Base-by-base conservation (phyloP, 2,797 vertebrate genomes). In the Phoxinus dragarum region DNA sequence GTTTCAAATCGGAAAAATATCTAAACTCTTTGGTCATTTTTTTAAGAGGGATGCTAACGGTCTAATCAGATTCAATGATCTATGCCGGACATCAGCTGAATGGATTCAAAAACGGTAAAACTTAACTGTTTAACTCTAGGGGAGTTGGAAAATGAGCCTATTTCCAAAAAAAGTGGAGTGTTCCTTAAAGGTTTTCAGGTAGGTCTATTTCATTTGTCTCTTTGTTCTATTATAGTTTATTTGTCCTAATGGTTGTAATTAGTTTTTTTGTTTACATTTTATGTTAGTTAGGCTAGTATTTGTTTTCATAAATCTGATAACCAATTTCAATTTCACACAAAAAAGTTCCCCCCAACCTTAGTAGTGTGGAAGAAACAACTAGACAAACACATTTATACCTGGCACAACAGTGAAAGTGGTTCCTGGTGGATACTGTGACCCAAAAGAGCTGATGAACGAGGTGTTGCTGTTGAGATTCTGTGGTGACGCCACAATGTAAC, bases 361-460 rank as follows among this genome's bases (percentile, higher is more conserved):
- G n/a, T 27, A 21, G 12, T 27, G 40, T 72, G 42, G 1, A 16
- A 68, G 31, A 59, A 47, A 76, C 5, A 38, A 27, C 36, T 49
- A 38, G 52, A 9, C 16, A 72, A 5, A 56, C 9, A 36, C 16
- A 19, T 17, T 12, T 10, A 52, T 91, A 97, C 97, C 97, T 95
- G 95, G 89, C 86, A 93, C 61, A 44, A 95, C 87, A 88, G 92
- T 92, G 90, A 95, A 89, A 84, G 95, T 88, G 86, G 95, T 91
- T 89, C 91, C 95, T 86, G 93, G 91, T 86, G 95, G 94, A 92
- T 95, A 96, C 87, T 92, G 95, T 82, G 93, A 90, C 85, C 95
- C 91, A 91, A 94, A 93, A 21, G 94, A 90, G 87, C 92, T 94
- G 80, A 96, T 90, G 88, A 96, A 90, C 49, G 95, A 92, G 73